Evolutionary conservation across 2,113 vertebrate genomes (phyloP).

Genomic region (Sorex araneus): DNA sequence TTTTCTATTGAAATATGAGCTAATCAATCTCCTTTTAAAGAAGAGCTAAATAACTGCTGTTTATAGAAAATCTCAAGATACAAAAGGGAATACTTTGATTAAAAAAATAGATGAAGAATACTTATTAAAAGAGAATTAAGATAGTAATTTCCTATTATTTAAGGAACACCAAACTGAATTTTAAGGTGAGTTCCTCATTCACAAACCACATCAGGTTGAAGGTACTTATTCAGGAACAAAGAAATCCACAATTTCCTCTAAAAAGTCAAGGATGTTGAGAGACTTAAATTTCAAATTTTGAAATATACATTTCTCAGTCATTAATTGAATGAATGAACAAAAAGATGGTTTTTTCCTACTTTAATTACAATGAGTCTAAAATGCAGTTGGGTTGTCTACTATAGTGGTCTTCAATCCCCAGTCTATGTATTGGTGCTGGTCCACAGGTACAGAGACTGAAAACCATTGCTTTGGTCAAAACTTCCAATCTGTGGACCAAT

Average conservation of each 20-base stretch:
- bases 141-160: neutral
- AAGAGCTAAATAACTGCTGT: neutral
- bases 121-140: slow-evolving; percentile 21
- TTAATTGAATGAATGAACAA: slow-evolving; percentile 43
- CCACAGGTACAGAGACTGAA: no score
- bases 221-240: neutral
- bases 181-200: neutral
- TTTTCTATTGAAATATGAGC: neutral
- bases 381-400: neutral
- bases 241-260: slow-evolving; percentile 40
- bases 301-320: neutral
- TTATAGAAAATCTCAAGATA: neutral
- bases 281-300: neutral
- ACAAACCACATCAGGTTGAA: neutral
- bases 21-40: neutral
- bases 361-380: slow-evolving; percentile 28
- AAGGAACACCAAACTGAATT: neutral
- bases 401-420: neutral
- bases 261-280: slow-evolving; percentile 25
- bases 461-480: no score
- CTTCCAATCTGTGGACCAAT: no score
- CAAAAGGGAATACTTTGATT: neutral
- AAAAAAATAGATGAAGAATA: slow-evolving; percentile 29
- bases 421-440: no score
- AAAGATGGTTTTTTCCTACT: neutral